Base-by-base conservation (phyloP, 2,797 vertebrate species). In the Naso thynnoides region DNA sequence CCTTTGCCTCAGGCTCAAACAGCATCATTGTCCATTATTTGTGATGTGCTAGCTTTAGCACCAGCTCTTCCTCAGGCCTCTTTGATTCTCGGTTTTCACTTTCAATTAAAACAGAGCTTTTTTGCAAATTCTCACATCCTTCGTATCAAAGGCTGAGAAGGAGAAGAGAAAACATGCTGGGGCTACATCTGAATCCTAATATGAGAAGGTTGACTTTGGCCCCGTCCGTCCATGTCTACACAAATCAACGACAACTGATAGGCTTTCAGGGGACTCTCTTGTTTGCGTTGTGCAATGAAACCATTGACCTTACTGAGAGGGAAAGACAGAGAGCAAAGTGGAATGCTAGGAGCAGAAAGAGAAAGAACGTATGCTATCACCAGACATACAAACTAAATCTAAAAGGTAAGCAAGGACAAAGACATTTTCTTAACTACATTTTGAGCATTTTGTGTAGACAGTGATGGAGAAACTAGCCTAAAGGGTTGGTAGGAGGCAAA, bases 131-230 rank as follows among this genome's bases (percentile, higher is more conserved):
- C 73, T 39, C 62, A 62, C 60, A 74, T 88, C 66, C 82, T 76
- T 79, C 19, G 1, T 45, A 79, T 86, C 70, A 82, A 75, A 87
- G 60, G 48, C 62, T 24, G 29, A 60, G 56, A 73, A 6, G 48
- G 42, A 57, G 80, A 55, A 60, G 53, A 67, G 61, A 70, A 82
- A 87, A 83, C 79, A 86, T 59, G 55, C 57, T 56, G 24, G 38
- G 56, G 36, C 70, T 56, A 80, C 76, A 76, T 84, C 78, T 79
- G 74, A 87, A 82, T 85, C 73, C 64, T 68, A 82, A 88, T 83
- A 88, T 70, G 83, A 59, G 55, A 76, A 55, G 55, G 62, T 81
- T 89, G 85, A 88, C 76, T 86, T 89, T 89, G 83, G 86, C 70
- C 41, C 4, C 1, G 14, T 44, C 19, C 2, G 13, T 65, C 59